Evolutionary conservation across 2,113 vertebrate species (phyloP).

Genomic region (Pongo abelii): DNA sequence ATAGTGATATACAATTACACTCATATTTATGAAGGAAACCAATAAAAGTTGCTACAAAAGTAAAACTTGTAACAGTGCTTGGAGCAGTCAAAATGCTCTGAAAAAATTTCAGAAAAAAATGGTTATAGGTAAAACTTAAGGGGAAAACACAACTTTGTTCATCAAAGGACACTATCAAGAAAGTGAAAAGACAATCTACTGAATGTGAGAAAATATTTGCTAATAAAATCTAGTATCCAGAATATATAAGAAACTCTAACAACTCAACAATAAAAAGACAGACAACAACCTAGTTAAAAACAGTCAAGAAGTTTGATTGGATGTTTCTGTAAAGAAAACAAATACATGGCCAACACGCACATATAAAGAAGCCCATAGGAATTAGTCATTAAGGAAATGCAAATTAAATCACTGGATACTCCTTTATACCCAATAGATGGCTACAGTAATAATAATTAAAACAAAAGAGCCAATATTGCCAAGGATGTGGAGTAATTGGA

Average conservation of each 20-base stretch:
- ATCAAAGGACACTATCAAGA: not conserved
- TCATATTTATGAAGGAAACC: constrained; percentile 38
- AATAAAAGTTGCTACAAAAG: constrained; percentile 41
- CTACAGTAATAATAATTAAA: not conserved
- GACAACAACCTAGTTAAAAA: not conserved
- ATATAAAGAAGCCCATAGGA: not conserved
- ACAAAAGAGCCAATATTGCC: not conserved
- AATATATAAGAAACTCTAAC: not conserved
- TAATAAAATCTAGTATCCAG: not conserved
- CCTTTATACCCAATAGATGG: not conserved
- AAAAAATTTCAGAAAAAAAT: not conserved
- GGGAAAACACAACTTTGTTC: not conserved
- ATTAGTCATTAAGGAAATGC: not conserved
- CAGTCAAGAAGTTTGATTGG: not conserved
- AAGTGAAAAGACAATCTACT: not conserved
- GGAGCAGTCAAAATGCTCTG: not conserved
- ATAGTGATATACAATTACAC: not conserved
- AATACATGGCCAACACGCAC: not conserved
- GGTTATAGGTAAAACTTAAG: not conserved
- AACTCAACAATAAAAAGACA: not conserved
- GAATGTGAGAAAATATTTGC: not conserved
- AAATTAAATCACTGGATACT: not conserved
- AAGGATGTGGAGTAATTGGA: not conserved
- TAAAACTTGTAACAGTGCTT: constrained; percentile 36
- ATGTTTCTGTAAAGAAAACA: not conserved